These are phyloP conservation scores for Lucilia sericata DNA, from an alignment of 1,140 invertebrate species.

Conservation along the genomic window DNA sequence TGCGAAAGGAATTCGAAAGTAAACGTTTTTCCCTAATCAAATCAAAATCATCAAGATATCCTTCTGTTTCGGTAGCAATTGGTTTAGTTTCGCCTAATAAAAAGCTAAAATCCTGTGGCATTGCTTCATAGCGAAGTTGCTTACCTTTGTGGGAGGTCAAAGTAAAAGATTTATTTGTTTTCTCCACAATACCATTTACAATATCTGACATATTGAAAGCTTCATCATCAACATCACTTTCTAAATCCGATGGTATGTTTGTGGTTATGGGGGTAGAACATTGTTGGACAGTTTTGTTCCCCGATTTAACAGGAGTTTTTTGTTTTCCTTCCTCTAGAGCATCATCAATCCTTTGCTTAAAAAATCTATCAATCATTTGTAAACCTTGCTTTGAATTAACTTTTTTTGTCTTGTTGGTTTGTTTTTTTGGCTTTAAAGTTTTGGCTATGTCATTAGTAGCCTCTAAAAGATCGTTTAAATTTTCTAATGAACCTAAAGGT, in stretches of 20 bases:
- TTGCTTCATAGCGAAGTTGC: slow-evolving; percentile 55
- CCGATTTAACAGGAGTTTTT: slow-evolving; percentile 48
- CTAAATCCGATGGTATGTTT: slow-evolving; percentile 55
- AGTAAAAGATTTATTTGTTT: slow-evolving; percentile 53
- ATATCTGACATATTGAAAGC: slow-evolving; percentile 73
- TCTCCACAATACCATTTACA: slow-evolving; percentile 71
- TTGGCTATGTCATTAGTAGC: slow-evolving; percentile 53
- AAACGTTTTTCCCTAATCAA: slow-evolving; percentile 52
- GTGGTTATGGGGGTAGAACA: slow-evolving; percentile 60
- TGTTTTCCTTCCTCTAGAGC: background rate
- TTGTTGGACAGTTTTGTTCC: slow-evolving; percentile 47
- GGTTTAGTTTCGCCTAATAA: slow-evolving; percentile 52
- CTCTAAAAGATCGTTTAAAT: slow-evolving; percentile 57
- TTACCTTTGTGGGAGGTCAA: slow-evolving; percentile 54
- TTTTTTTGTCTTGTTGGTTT: slow-evolving; percentile 21
- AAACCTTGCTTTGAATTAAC: slow-evolving; percentile 54
- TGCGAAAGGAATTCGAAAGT: slow-evolving; percentile 48
- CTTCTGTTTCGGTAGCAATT: background rate
- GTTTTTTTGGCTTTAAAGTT: slow-evolving; percentile 46
- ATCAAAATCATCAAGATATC: slow-evolving; percentile 50
- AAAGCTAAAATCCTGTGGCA: slow-evolving; percentile 54
- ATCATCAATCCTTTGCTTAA: slow-evolving; percentile 49
- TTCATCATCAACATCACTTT: slow-evolving; percentile 64
- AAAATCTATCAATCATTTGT: slow-evolving; percentile 66
- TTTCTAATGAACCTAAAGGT: slow-evolving; percentile 57